Evolutionary conservation across 2,113 vertebrate genomes (phyloP).

Genomic region (Camelus dromedarius): DNA sequence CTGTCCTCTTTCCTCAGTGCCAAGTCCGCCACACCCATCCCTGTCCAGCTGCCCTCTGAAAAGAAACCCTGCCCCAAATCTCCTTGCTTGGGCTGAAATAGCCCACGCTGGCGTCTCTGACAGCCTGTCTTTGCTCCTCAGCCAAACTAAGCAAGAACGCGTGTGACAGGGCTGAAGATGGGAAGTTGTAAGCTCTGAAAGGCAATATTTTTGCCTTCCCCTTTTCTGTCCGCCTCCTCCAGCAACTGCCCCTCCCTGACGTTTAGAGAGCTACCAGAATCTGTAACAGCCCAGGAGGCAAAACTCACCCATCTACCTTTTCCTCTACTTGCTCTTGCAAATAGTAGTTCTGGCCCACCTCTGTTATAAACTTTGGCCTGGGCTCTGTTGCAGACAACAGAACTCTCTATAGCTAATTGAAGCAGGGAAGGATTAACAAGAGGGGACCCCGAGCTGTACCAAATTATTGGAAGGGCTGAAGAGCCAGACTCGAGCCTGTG

Average conservation of each 20-base stretch:
- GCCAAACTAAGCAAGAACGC: background rate
- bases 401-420: background rate
- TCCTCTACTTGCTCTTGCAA: background rate
- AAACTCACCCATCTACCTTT: rapidly evolving
- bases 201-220: background rate
- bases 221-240: background rate
- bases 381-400: background rate
- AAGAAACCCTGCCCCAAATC: background rate
- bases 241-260: rapidly evolving
- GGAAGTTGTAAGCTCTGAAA: background rate
- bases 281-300: background rate
- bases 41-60: background rate
- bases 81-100: background rate
- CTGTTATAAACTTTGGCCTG: background rate
- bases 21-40: background rate
- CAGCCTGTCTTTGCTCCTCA: rapidly evolving
- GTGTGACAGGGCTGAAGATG: background rate
- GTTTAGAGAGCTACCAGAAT: background rate
- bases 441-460: no score
- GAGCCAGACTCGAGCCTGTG: background rate
- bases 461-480: background rate
- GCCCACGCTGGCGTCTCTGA: background rate
- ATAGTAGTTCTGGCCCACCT: background rate
- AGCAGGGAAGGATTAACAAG: background rate
- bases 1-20: background rate